phyloP scores from a whole-genome alignment of 2,797 vertebrate genomes.

The Numenius phaeopus region DNA sequence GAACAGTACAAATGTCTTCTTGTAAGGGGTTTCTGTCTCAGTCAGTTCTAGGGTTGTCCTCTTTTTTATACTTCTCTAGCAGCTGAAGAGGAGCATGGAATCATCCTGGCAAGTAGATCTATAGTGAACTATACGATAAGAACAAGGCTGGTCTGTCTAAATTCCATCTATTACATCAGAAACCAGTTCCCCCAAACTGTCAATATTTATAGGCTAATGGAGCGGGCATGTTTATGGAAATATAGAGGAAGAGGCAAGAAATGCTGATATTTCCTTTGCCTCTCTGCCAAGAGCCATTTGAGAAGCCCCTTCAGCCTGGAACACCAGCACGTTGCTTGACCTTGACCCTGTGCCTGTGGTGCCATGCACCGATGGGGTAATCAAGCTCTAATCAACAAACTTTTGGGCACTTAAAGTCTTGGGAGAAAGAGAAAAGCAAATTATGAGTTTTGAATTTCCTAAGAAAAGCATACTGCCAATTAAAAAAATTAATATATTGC shows the following conservation, averaged over 20 bases:
- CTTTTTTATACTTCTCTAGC: neutral
- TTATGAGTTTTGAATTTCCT: neutral
- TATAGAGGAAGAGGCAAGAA: neutral
- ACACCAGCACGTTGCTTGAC: neutral
- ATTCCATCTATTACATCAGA: neutral
- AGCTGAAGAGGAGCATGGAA: neutral
- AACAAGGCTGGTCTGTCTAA: neutral
- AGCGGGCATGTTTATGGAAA: neutral
- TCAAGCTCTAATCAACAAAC: neutral
- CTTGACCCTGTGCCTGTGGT: neutral
- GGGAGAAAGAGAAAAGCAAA: neutral
- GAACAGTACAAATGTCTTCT: neutral
- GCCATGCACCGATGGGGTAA: neutral
- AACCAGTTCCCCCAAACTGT: neutral
- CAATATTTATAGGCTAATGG: neutral
- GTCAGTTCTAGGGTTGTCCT: neutral
- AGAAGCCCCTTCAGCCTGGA: neutral
- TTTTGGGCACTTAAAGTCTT: neutral
- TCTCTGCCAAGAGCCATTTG: neutral
- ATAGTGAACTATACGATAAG: neutral
- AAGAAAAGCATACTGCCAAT: conserved; percentile 34
- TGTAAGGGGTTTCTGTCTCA: neutral
- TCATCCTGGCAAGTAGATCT: neutral
- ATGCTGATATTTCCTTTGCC: neutral
- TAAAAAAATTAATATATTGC: conserved; percentile 72